Conservation (phyloP, 2,113 vertebrate genomes). For the Crotophaga sulcirostris region DNA sequence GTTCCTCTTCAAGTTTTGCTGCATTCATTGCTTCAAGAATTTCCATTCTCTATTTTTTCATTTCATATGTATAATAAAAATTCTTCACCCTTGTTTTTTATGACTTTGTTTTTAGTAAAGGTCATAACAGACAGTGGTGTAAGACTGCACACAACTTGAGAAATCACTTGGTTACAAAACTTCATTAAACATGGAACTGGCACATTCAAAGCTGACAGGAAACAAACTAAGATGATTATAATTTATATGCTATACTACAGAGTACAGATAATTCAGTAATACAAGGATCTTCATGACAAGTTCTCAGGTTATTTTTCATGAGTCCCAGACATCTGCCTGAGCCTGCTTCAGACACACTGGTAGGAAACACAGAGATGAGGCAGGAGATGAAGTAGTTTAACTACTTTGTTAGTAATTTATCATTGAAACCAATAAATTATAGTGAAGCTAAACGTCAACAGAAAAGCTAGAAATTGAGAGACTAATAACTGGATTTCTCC, state of each 20-base stretch:
- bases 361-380: not conserved
- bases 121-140: slow-evolving; percentile 10
- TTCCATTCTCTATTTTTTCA: not conserved
- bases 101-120: slow-evolving; percentile 20
- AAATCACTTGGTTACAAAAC: slow-evolving; percentile 58
- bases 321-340: not conserved
- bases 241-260: not conserved
- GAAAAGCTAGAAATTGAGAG: slow-evolving; percentile 2
- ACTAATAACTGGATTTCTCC: slow-evolving; percentile 8
- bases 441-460: not conserved
- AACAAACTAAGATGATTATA: not conserved
- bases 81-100: not conserved
- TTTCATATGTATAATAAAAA: not conserved
- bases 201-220: slow-evolving; percentile 22
- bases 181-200: slow-evolving; percentile 46
- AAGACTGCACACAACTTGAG: slow-evolving; percentile 30
- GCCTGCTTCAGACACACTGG: not conserved
- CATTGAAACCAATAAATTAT: not conserved
- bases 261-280: not conserved
- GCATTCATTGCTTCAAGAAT: not conserved
- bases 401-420: not conserved
- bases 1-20: not conserved
- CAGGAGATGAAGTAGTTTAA: not conserved
- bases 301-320: not conserved
- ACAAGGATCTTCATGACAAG: not conserved